Percentiles rank a stretch among this genome's conserved stretches.
Conservation (phyloP, 2,113 vertebrate species). For the Tylochromis polylepis region DNA sequence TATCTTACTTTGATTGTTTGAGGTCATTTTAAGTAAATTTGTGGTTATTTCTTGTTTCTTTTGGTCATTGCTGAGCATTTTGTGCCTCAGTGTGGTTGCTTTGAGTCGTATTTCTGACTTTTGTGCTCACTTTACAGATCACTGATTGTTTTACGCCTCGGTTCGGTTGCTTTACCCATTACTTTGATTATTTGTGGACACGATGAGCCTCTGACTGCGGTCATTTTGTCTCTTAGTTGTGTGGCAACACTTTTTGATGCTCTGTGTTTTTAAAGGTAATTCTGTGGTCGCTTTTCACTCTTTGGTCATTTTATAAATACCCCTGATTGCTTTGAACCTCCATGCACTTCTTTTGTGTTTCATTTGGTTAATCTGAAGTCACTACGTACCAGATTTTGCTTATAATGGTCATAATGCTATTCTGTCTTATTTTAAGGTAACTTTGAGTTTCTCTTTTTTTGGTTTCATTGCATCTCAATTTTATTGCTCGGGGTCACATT, state of each 20-base stretch:
- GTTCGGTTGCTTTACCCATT: background rate
- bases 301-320: background rate
- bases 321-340: background rate
- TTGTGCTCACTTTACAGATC: background rate
- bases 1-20: background rate
- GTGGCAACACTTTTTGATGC: background rate
- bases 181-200: background rate
- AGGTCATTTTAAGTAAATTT: background rate
- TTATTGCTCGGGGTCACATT: background rate
- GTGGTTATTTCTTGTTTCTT: background rate
- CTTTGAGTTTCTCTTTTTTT: background rate
- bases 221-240: background rate
- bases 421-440: background rate
- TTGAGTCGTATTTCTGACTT: background rate
- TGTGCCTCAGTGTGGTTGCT: background rate
- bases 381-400: accelerated
- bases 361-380: background rate
- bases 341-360: background rate
- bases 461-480: background rate
- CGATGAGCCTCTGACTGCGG: background rate
- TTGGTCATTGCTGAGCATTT: background rate
- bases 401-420: background rate
- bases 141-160: background rate
- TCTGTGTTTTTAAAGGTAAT: background rate
- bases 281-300: background rate